Conservation (phyloP, 2,888 invertebrate genomes). For the Abrostola triplasia region DNA sequence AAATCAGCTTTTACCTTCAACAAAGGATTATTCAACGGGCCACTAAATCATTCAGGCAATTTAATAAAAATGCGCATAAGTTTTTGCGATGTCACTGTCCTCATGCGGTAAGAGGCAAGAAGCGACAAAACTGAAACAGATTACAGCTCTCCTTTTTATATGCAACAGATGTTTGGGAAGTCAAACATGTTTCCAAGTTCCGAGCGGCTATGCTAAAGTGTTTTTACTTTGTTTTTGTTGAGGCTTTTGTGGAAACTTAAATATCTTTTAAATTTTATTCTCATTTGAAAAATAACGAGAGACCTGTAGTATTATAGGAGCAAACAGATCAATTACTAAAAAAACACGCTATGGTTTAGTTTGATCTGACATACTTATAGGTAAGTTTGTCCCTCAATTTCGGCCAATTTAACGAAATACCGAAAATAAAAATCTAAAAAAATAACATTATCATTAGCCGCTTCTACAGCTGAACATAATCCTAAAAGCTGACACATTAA, state of each 20-base stretch:
- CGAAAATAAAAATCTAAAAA: no score
- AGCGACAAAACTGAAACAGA: conserved; percentile 49
- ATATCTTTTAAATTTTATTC: conserved; percentile 9
- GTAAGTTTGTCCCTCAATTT: no score
- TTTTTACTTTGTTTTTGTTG: conserved; percentile 32
- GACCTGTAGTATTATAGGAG: no score
- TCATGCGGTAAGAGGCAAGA: conserved; percentile 32
- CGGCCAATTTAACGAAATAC: no score
- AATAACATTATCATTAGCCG: no score
- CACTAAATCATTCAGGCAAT: conserved; percentile 12
- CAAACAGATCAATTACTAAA: no score
- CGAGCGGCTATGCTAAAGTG: conserved; percentile 35
- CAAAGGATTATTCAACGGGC: background rate
- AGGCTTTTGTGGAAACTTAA: conserved; percentile 10
- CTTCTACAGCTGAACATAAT: no score
- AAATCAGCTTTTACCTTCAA: background rate
- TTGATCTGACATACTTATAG: no score
- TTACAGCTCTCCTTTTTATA: conserved; percentile 46
- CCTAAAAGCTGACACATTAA: no score
- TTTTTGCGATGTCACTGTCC: conserved; percentile 37
- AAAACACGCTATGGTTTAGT: no score
- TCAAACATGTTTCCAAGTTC: conserved; percentile 39
- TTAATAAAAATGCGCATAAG: conserved; percentile 29
- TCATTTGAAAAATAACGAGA: background rate
- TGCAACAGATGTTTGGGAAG: conserved; percentile 53